Percentiles rank a stretch among this genome's conserved stretches.
These are phyloP conservation scores for Alentia gelatinosa DNA, from an alignment of 2,888 invertebrate species.

Conservation along the genomic window DNA sequence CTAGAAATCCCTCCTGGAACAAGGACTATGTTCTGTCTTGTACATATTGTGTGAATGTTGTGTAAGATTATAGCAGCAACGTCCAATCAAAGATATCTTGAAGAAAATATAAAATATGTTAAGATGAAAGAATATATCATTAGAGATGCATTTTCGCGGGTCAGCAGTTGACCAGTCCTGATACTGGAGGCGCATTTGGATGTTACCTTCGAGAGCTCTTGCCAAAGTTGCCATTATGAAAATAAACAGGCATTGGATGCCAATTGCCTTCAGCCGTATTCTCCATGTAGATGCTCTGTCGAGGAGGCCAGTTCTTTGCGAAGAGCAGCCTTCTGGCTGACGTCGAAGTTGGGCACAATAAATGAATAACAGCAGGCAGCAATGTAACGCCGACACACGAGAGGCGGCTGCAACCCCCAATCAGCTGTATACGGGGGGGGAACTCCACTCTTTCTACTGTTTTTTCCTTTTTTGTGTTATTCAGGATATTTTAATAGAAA, in stretches of 20 bases:
- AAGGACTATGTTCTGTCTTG: constrained; percentile 5
- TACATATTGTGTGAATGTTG: constrained; percentile 45
- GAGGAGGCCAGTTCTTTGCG: not conserved
- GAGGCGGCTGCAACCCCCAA: not conserved
- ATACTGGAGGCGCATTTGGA: not conserved
- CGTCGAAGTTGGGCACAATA: not conserved
- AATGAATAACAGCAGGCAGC: not conserved
- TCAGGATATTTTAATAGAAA: not conserved
- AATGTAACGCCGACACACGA: not conserved
- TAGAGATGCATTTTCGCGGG: constrained; percentile 1
- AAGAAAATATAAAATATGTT: not conserved
- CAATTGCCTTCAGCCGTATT: constrained; percentile 19
- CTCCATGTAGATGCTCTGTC: not conserved
- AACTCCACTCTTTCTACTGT: not conserved
- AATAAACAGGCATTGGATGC: not conserved
- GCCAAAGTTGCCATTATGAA: constrained; percentile 50
- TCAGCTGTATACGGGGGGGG: not conserved
- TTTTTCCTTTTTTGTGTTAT: not conserved
- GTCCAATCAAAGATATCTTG: constrained; percentile 42
- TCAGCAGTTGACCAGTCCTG: not conserved
- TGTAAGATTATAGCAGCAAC: constrained; percentile 45
- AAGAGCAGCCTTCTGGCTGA: not conserved
- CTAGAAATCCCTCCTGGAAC: constrained; percentile 29
- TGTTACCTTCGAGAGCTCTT: constrained; percentile 43
- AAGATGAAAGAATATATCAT: not conserved